Evolutionary conservation across 2,113 vertebrate species (phyloP).

Genomic region (Ellobius talpinus): DNA sequence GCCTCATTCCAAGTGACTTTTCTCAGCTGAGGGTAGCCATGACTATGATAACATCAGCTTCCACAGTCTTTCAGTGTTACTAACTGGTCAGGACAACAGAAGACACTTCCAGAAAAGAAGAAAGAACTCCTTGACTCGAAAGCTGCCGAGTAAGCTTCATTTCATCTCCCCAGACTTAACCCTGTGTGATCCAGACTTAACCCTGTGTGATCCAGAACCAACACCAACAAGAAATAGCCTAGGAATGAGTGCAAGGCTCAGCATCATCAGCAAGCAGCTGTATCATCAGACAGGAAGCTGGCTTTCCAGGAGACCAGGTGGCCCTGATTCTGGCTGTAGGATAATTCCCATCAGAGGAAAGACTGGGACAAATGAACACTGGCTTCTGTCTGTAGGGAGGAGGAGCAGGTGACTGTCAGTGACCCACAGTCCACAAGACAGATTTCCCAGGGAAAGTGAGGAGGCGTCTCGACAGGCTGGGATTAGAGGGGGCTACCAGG

Average conservation of each 20-base stretch:
- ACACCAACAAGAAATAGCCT: background rate
- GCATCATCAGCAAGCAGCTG: background rate
- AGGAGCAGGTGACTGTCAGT: rapidly evolving
- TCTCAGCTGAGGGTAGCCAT: background rate
- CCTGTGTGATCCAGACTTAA: background rate
- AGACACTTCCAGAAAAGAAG: background rate
- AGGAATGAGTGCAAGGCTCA: background rate
- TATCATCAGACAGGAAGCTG: background rate
- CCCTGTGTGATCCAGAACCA: background rate
- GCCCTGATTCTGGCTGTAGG: background rate
- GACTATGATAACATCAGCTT: background rate
- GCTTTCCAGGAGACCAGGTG: background rate
- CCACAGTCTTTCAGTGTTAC: background rate
- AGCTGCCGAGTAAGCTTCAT: background rate
- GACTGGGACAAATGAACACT: background rate
- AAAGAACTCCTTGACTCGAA: background rate
- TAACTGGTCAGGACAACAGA: background rate
- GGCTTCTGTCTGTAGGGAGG: background rate
- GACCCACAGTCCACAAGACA: too few relatives aligned
- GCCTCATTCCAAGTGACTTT: background rate
- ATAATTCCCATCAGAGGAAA: background rate
- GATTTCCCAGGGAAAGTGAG: too few relatives aligned
- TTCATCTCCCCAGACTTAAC: background rate
- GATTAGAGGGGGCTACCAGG: too few relatives aligned
- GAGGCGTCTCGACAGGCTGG: background rate